Evolutionary conservation across 2,797 vertebrate species (phyloP), one percentile per base, ranked within the genome.

Genomic region (Xerus rutilus): DNA sequence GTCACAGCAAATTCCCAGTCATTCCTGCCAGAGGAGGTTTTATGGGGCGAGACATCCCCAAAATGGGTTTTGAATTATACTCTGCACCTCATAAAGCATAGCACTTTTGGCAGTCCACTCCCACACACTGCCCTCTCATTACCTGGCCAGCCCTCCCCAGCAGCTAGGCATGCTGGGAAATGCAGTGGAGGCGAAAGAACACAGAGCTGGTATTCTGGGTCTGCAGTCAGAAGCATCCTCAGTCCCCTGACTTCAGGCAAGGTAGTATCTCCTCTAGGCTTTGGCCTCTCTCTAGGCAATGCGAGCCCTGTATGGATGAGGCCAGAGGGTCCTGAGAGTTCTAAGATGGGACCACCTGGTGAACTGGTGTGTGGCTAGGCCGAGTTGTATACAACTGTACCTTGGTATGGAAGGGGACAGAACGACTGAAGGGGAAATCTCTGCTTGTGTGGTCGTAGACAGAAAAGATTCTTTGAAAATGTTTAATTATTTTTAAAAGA

Each of bases 11-110:
- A 96, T 93, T 7, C 86, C 52, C 57, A 95, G 54, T n/a, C 30
- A 0, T 84, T 96, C 65, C 78, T 89, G 45, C 70, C 15, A 18
- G 21, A 81, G 69, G 86, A 96, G 78, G 81, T 88, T 98, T 97
- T 96, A 97, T 70, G 93, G 86, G 88, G 32, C 0, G 1, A 95
- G 82, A 85, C 39, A 7, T 92, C 89, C 47, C 94, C 76, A 95
- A 97, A 93, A 17, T 76, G 35, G 78, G n/a, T 96, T 97, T 93
- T 95, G 81, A 97, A 70, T 67, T 82, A 96, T 83, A 96, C 18
- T 30, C 12, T 28, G 62, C 54, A 95, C 47, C 54, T n/a, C 82
- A 69, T 94, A 98, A 98, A 94, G 45, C 83, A 5, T 7, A 5
- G 39, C 89, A 93, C 90, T 39, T 62, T 59, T 77, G 70, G n/a